phyloP scores from a whole-genome alignment of 1,140 invertebrate species.

The Bemisia tabaci region DNA sequence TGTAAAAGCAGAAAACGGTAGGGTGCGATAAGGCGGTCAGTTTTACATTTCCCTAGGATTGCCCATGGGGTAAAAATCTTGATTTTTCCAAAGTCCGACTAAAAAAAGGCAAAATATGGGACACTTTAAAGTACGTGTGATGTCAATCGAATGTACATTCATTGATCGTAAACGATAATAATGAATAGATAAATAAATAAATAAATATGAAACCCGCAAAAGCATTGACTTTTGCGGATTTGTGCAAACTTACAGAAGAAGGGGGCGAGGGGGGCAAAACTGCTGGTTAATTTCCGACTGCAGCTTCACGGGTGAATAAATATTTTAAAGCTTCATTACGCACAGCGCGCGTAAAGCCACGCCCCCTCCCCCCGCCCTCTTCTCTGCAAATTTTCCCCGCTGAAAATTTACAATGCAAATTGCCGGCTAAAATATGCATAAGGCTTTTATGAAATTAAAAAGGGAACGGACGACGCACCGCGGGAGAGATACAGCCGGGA shows the following conservation, averaged over 20 bases:
- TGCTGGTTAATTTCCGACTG: not conserved
- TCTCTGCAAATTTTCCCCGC: not conserved
- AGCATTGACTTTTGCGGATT: not conserved
- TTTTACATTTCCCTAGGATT: too few species aligned
- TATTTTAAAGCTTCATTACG: not conserved
- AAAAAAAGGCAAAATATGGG: too few species aligned
- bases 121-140: too few species aligned
- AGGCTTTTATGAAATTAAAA: not conserved
- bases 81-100: too few species aligned
- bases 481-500: not conserved
- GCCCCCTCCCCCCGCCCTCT: not conserved
- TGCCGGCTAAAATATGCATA: not conserved
- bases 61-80: too few species aligned
- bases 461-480: not conserved
- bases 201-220: too few species aligned
- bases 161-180: too few species aligned
- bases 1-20: too few species aligned
- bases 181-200: too few species aligned
- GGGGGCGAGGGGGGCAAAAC: not conserved
- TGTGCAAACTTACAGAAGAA: not conserved
- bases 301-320: not conserved
- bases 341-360: not conserved
- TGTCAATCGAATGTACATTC: too few species aligned
- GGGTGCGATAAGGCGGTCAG: too few species aligned
- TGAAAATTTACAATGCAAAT: not conserved